Conservation (phyloP, 1,140 invertebrate species). For the Trissolcus basalis region DNA sequence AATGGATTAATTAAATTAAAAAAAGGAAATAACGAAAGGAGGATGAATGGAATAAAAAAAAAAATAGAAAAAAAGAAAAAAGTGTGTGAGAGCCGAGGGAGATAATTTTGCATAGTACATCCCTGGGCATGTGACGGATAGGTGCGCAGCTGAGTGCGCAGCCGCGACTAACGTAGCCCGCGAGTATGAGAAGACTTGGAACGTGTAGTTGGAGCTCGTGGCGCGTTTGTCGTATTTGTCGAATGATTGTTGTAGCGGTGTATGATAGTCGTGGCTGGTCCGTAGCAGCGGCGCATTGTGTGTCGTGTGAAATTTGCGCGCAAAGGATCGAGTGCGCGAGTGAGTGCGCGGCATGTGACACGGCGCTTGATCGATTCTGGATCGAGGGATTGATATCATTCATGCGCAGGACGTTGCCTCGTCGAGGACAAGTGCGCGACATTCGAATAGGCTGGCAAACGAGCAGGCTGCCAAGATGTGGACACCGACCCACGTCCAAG, state of each 20-base stretch:
- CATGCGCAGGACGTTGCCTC: not conserved
- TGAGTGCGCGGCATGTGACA: not conserved
- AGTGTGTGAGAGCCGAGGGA: too few species aligned
- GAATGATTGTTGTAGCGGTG: not conserved
- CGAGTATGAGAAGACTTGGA: conserved; percentile 12
- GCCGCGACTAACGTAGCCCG: conserved; percentile 3
- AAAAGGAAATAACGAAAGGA: too few species aligned
- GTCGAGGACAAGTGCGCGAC: not conserved
- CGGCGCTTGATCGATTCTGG: not conserved
- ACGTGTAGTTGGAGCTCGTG: conserved; percentile 2
- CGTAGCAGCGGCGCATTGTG: too few species aligned
- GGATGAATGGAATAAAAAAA: too few species aligned
- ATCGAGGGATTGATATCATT: not conserved
- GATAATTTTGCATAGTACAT: not conserved
- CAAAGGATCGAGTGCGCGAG: not conserved
- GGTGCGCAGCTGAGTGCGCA: conserved; percentile 9
- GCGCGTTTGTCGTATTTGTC: conserved; percentile 9
- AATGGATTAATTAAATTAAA: too few species aligned
- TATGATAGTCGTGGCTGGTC: conserved; percentile 9
- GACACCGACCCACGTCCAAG: conserved; percentile 90
- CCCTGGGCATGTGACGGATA: conserved; percentile 4
- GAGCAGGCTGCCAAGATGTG: conserved; percentile 78
- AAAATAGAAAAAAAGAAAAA: too few species aligned
- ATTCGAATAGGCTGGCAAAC: not conserved
- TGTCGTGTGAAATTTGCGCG: not conserved